These are phyloP conservation scores for Unio delphinus DNA, from an alignment of 2,888 invertebrate genomes.

Conservation along the genomic window DNA sequence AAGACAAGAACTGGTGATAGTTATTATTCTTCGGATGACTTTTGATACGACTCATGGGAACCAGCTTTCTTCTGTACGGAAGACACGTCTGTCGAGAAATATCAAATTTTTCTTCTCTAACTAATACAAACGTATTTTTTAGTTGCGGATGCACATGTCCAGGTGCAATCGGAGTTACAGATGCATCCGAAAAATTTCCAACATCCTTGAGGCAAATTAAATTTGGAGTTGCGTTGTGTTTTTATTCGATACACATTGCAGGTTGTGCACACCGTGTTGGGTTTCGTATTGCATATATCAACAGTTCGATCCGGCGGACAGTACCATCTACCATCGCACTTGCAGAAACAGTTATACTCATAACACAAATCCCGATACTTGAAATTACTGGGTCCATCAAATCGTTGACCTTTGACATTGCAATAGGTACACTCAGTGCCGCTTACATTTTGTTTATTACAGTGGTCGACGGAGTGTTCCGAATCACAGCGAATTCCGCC, in stretches of 20 bases:
- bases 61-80: too few relatives aligned
- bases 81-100: too few relatives aligned
- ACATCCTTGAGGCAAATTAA: conserved; percentile 37
- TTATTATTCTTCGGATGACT: too few relatives aligned
- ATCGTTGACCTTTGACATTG: conserved; percentile 30
- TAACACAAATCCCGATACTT: conserved; percentile 34
- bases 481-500: conserved; percentile 45
- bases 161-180: conserved; percentile 39
- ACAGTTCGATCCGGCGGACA: conserved; percentile 38
- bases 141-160: conserved; percentile 13
- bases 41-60: too few relatives aligned
- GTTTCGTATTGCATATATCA: conserved; percentile 41
- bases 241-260: conserved; percentile 31
- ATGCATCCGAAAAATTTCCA: conserved; percentile 34
- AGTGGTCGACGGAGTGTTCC: conserved; percentile 39
- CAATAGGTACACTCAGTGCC: conserved; percentile 48
- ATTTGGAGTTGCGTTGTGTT: conserved; percentile 28
- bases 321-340: conserved; percentile 44
- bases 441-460: conserved; percentile 30
- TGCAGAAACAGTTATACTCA: conserved; percentile 47
- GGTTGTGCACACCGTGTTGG: conserved; percentile 34
- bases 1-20: background rate
- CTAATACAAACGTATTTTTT: conserved; percentile 12
- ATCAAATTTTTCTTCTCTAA: background rate
- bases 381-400: conserved; percentile 30